phyloP scores from a whole-genome alignment of 1,140 invertebrate species.

The Oreohelix idahoensis region DNA sequence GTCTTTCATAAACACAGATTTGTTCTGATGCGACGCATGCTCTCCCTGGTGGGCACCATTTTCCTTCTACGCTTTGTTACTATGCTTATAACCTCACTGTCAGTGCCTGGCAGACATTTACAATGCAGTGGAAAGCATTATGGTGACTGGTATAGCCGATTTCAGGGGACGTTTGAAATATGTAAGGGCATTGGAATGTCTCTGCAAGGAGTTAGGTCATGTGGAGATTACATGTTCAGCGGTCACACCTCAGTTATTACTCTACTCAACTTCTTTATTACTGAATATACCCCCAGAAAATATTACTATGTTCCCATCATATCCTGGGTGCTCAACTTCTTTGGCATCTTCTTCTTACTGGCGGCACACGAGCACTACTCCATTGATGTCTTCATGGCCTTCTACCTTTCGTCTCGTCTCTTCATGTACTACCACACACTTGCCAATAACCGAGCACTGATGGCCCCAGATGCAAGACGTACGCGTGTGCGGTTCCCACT shows the following conservation, averaged over 20 bases:
- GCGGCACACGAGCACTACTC: slow-evolving; percentile 99
- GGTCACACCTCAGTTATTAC: slow-evolving; percentile 90
- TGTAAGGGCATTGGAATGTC: slow-evolving; percentile 98
- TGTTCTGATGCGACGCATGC: slow-evolving; percentile 94
- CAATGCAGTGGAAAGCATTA: slow-evolving; percentile 89
- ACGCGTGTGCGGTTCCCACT: slow-evolving; percentile 87
- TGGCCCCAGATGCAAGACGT: slow-evolving; percentile 86
- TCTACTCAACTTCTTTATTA: too few relatives aligned
- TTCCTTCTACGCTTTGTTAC: slow-evolving; percentile 97
- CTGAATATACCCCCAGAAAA: slow-evolving; percentile 90
- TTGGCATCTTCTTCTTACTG: slow-evolving; percentile 99
- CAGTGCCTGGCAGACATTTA: slow-evolving; percentile 95
- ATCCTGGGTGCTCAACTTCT: slow-evolving; percentile 98
- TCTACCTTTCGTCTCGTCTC: slow-evolving; percentile 95
- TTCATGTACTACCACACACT: slow-evolving; percentile 98
- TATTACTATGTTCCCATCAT: slow-evolving; percentile 95
- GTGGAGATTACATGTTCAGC: slow-evolving; percentile 99
- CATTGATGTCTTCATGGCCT: slow-evolving; percentile 99
- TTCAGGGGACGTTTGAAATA: slow-evolving; percentile 90
- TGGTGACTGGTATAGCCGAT: slow-evolving; percentile 75
- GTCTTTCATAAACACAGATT: slow-evolving; percentile 98
- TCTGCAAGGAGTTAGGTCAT: slow-evolving; percentile 96
- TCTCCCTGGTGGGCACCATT: slow-evolving; percentile 95
- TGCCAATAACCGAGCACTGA: slow-evolving; percentile 93
- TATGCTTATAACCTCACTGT: slow-evolving; percentile 98